These are phyloP conservation scores for Pogonocichla stellata DNA, from an alignment of 2,113 vertebrate genomes.

Conservation along the genomic window DNA sequence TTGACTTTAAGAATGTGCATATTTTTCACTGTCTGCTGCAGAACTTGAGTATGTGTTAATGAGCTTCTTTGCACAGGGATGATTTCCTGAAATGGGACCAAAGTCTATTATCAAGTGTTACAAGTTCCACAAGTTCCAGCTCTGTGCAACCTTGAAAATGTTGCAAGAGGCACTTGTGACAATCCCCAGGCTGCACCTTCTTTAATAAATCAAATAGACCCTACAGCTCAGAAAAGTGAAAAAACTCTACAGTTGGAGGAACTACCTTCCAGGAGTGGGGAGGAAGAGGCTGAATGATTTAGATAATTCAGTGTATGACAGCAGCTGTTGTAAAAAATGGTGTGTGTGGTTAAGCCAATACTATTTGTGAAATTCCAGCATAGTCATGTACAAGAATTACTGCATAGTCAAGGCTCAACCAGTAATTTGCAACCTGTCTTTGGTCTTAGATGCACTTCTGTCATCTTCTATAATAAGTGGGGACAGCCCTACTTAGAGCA, in stretches of 20 bases:
- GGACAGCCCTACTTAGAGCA: background rate
- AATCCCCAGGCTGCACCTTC: background rate
- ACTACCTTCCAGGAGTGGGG: fast-evolving
- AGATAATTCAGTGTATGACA: background rate
- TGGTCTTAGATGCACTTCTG: background rate
- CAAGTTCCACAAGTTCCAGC: background rate
- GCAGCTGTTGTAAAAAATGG: background rate
- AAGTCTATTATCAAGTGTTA: background rate
- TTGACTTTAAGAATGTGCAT: background rate
- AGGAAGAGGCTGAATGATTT: background rate
- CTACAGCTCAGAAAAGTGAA: background rate
- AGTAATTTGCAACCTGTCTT: background rate
- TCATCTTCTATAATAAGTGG: background rate
- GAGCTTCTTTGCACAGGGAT: background rate
- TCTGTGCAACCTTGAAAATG: background rate
- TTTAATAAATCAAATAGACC: background rate
- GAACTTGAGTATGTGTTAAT: background rate
- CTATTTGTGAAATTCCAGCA: background rate
- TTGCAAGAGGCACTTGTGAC: background rate
- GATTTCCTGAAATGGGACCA: background rate
- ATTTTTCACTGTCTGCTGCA: background rate
- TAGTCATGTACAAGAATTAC: background rate
- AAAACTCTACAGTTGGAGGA: background rate
- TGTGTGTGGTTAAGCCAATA: background rate
- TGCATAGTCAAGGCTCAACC: background rate